Evolutionary conservation across 2,797 vertebrate genomes (phyloP).

Genomic region (Psittacula derbiana): DNA sequence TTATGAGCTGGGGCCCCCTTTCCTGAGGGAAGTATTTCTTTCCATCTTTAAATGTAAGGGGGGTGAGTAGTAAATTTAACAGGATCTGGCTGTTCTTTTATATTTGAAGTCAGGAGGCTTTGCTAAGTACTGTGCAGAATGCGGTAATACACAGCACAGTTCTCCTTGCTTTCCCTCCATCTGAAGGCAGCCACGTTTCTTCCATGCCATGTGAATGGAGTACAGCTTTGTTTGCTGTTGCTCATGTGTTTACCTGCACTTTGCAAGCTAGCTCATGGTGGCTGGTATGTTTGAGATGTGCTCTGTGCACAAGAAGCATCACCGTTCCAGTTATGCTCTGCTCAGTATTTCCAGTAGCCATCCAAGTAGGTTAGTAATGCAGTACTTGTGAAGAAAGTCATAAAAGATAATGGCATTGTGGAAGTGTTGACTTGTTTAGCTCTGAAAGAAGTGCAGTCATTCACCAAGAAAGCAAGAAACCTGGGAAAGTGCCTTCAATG

Average conservation of each 20-base stretch:
- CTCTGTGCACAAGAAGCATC: neutral
- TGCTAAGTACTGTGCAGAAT: neutral
- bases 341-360: neutral
- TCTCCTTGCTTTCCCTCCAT: neutral
- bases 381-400: neutral
- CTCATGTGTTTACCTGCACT: neutral
- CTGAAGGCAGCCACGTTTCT: neutral
- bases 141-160: neutral
- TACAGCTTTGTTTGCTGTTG: neutral
- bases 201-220: neutral
- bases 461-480: neutral
- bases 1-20: constrained; percentile 50
- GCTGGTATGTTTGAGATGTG: neutral
- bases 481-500: neutral
- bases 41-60: constrained; percentile 17
- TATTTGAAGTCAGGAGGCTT: constrained; percentile 4
- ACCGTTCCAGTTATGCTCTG: neutral
- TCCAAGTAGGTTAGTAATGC: neutral
- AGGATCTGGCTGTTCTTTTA: neutral
- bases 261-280: neutral
- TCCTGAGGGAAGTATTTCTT: constrained; percentile 54
- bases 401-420: neutral
- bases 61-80: neutral
- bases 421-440: neutral
- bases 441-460: neutral